A percentile compares a stretch with the other conserved stretches of the same genome.
phyloP scores from a whole-genome alignment of 1,140 invertebrate species.

The Cylas formicarius region DNA sequence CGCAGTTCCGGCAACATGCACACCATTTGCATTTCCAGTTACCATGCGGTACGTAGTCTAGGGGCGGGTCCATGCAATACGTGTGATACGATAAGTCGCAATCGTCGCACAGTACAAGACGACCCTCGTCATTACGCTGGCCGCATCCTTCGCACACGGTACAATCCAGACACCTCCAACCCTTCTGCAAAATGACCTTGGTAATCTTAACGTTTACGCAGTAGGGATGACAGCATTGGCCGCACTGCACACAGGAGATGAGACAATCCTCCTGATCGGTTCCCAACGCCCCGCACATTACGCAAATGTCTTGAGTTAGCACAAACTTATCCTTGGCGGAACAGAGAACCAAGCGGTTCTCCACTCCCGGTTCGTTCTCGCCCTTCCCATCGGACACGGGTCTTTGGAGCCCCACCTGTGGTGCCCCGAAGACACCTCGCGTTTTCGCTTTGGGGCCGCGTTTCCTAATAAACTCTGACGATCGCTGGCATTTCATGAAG shows the following conservation, averaged over 20 bases:
- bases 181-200: slow-evolving; percentile 85
- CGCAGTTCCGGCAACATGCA: slow-evolving; percentile 87
- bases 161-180: slow-evolving; percentile 95
- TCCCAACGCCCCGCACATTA: slow-evolving; percentile 96
- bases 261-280: slow-evolving; percentile 89
- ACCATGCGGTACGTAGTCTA: slow-evolving; percentile 77
- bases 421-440: slow-evolving; percentile 73
- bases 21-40: slow-evolving; percentile 62
- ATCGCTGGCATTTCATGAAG: slow-evolving; percentile 61
- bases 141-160: slow-evolving; percentile 99
- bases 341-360: slow-evolving; percentile 86
- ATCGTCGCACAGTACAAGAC: slow-evolving; percentile 95
- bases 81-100: slow-evolving; percentile 99
- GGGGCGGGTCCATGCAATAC: slow-evolving; percentile 93
- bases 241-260: slow-evolving; percentile 95
- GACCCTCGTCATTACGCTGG: slow-evolving; percentile 85
- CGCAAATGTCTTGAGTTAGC: slow-evolving; percentile 91
- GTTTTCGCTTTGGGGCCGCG: slow-evolving; percentile 78
- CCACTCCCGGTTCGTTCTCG: slow-evolving; percentile 64
- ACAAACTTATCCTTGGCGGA: slow-evolving; percentile 87
- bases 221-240: slow-evolving; percentile 98
- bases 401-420: slow-evolving; percentile 65
- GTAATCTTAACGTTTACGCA: slow-evolving; percentile 94
- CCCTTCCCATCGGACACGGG: slow-evolving; percentile 49
- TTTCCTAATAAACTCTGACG: slow-evolving; percentile 70